These are phyloP conservation scores for Eclectus roratus DNA, from an alignment of 2,113 vertebrate genomes.

Conservation along the genomic window DNA sequence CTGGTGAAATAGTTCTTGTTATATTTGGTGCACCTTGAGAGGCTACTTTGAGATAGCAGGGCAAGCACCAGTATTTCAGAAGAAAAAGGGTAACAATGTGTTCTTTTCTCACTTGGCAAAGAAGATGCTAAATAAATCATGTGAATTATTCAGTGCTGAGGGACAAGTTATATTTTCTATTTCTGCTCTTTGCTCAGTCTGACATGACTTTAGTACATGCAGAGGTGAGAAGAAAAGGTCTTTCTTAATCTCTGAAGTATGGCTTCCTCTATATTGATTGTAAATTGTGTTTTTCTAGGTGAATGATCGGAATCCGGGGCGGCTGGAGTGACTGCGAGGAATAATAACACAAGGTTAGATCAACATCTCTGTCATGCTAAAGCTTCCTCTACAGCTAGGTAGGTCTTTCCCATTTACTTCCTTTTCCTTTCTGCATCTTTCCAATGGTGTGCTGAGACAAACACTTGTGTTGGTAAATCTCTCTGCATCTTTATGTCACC, in stretches of 20 bases:
- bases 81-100: not conserved
- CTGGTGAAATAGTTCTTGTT: slow-evolving; percentile 1
- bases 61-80: not conserved
- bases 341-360: not conserved
- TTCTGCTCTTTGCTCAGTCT: slow-evolving; percentile 9
- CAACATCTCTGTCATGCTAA: not conserved
- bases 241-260: slow-evolving; percentile 2
- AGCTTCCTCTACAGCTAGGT: not conserved
- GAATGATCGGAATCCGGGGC: not conserved
- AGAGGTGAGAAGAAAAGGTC: not conserved
- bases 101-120: slow-evolving; percentile 38
- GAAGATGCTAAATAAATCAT: slow-evolving; percentile 47
- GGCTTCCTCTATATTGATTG: not conserved
- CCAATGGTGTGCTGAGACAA: fast-evolving
- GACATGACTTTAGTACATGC: not conserved
- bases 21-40: not conserved
- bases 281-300: not conserved
- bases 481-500: not conserved
- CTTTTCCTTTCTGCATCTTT: not conserved
- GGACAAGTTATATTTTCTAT: slow-evolving; percentile 1
- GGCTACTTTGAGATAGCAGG: not conserved
- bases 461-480: not conserved
- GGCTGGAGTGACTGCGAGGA: not conserved
- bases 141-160: slow-evolving; percentile 26
- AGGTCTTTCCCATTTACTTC: not conserved